Conservation (phyloP, 2,888 invertebrate species). For the Troglohyphantes excavatus region DNA sequence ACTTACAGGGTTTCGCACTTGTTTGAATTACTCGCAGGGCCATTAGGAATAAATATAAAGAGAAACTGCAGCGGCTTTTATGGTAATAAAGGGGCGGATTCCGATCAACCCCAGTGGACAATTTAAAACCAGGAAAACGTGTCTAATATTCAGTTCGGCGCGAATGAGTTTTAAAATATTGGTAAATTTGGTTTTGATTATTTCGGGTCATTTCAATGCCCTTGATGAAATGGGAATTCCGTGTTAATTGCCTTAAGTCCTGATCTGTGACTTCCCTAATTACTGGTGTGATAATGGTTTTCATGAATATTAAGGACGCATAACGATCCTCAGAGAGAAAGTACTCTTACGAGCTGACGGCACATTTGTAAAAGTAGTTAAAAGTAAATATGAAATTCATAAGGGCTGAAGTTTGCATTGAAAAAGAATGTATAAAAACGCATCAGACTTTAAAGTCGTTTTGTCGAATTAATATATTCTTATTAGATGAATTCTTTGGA, state of each 20-base stretch:
- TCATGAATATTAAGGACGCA: not conserved
- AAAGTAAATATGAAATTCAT: too few relatives aligned
- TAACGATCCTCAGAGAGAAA: too few relatives aligned
- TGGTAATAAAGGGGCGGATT: not conserved
- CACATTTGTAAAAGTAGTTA: too few relatives aligned
- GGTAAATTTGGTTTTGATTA: not conserved
- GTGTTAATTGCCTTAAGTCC: not conserved
- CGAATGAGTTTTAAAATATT: conserved; percentile 20
- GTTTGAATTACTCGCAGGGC: conserved; percentile 45
- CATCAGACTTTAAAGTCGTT: too few relatives aligned
- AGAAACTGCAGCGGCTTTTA: not conserved
- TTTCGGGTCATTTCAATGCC: not conserved
- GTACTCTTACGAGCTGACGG: too few relatives aligned
- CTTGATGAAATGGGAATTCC: not conserved
- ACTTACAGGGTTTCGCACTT: conserved; percentile 59
- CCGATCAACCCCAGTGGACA: not conserved
- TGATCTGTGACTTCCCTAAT: not conserved
- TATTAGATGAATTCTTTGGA: too few relatives aligned
- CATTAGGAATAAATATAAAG: not conserved
- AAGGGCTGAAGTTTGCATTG: too few relatives aligned
- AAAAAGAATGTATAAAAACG: too few relatives aligned
- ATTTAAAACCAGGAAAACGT: conserved; percentile 33
- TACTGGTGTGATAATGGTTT: not conserved
- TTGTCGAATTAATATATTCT: too few relatives aligned
- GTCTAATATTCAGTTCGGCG: conserved; percentile 17